Evolutionary conservation across 2,113 vertebrate genomes (phyloP).

Genomic region (Lota lota): DNA sequence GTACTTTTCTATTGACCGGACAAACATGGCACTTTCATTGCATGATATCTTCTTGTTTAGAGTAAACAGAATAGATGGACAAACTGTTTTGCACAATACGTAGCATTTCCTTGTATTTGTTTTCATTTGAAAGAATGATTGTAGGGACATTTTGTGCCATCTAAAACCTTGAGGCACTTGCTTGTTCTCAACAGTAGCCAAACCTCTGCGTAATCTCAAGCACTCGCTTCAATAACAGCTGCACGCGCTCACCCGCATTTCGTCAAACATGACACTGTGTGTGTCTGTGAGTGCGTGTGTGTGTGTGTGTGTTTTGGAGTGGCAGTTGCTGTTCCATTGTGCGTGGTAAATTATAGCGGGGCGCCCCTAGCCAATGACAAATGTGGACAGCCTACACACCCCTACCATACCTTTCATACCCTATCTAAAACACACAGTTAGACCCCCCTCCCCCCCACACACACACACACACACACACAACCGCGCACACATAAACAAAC

Average conservation of each 20-base stretch:
- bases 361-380: conserved; percentile 54
- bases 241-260: not conserved
- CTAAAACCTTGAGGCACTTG: no score
- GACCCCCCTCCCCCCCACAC: not conserved
- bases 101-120: no score
- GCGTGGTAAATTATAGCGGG: conserved; percentile 45
- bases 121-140: no score
- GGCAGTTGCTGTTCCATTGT: conserved; percentile 52
- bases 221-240: not conserved
- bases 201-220: not conserved
- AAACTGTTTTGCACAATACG: not conserved
- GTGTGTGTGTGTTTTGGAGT: conserved; percentile 18
- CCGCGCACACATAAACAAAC: not conserved
- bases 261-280: not conserved
- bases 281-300: conserved; percentile 3
- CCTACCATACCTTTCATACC: conserved; percentile 16
- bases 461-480: no score
- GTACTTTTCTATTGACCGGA: not conserved
- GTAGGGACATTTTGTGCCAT: no score
- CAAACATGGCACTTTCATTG: not conserved
- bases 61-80: not conserved
- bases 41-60: not conserved
- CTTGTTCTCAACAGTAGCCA: not conserved
- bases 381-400: conserved; percentile 43
- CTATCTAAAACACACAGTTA: conserved; percentile 1